These are phyloP conservation scores for Octonoba sinensis DNA, from an alignment of 2,888 invertebrate species.

Conservation along the genomic window DNA sequence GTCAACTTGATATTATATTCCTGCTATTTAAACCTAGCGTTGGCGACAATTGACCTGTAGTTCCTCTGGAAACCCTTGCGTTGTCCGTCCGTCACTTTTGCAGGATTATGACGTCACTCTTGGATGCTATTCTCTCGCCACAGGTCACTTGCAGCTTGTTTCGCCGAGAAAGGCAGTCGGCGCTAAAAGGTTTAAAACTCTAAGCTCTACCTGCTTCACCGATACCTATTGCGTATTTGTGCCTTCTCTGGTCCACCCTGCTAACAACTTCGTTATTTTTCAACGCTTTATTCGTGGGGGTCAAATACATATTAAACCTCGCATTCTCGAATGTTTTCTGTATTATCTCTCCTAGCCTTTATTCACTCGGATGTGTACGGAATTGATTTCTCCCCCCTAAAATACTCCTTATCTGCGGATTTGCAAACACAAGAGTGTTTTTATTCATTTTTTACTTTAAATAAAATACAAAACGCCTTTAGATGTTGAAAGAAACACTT, in stretches of 20 bases:
- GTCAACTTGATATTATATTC: too few relatives aligned
- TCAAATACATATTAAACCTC: slow-evolving; percentile 10
- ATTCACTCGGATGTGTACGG: too few relatives aligned
- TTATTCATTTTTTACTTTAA: too few relatives aligned
- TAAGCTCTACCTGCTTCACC: slow-evolving; percentile 39
- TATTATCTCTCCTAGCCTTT: too few relatives aligned
- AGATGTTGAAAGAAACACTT: too few relatives aligned
- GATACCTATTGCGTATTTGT: slow-evolving; percentile 23
- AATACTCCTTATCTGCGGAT: too few relatives aligned
- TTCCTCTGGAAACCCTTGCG: slow-evolving; percentile 42
- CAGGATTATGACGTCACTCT: slow-evolving; percentile 52
- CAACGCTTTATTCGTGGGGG: slow-evolving; percentile 17
- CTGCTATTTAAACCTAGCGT: neutral
- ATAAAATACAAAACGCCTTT: too few relatives aligned
- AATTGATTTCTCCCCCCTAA: too few relatives aligned
- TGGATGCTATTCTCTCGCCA: slow-evolving; percentile 35
- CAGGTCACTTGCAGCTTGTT: slow-evolving; percentile 63
- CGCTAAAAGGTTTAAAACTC: slow-evolving; percentile 61
- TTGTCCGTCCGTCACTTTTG: slow-evolving; percentile 45
- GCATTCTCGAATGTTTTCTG: too few relatives aligned
- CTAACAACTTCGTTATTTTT: slow-evolving; percentile 49
- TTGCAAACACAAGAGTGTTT: too few relatives aligned
- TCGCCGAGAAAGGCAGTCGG: slow-evolving; percentile 30
- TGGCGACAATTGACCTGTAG: slow-evolving; percentile 34
- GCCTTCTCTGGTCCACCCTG: slow-evolving; percentile 24